A percentile compares a stretch with the other conserved stretches of the same genome.
Conservation (phyloP, 2,113 vertebrate species). For the Aegotheles bennettii region DNA sequence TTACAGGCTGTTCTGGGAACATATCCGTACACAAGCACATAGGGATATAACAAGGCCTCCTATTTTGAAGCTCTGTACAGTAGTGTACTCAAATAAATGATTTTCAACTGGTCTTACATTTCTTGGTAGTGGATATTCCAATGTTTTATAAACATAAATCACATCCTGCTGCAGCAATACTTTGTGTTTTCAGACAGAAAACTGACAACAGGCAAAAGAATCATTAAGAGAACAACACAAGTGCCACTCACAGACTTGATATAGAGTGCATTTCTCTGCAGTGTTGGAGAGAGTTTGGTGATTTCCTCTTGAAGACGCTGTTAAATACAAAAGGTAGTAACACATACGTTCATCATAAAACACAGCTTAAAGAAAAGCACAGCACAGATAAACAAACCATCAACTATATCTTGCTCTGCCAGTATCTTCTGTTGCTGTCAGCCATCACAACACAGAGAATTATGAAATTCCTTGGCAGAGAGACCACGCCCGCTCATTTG, state of each 20-base stretch:
- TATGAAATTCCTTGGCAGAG: neutral
- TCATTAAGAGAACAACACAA: neutral
- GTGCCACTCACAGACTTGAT: slow-evolving; percentile 90
- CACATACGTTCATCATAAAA: neutral
- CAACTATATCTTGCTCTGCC: neutral
- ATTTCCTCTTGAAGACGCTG: slow-evolving; percentile 98
- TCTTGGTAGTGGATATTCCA: neutral
- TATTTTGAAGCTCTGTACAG: neutral
- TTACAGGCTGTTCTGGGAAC: neutral
- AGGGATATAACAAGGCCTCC: neutral
- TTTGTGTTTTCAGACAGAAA: neutral
- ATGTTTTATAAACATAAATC: neutral
- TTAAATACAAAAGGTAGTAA: neutral
- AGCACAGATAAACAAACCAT: neutral
- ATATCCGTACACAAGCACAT: neutral
- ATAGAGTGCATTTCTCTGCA: slow-evolving; percentile 96
- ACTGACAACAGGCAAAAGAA: neutral
- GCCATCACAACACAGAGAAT: neutral
- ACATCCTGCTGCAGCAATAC: neutral
- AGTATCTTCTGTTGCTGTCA: neutral
- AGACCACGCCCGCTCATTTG: neutral
- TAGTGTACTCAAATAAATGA: neutral
- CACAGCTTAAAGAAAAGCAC: neutral
- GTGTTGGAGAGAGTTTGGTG: slow-evolving; percentile 91
- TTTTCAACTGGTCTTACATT: neutral